Conservation (phyloP, 2,113 vertebrate species). For the Pongo abelii region DNA sequence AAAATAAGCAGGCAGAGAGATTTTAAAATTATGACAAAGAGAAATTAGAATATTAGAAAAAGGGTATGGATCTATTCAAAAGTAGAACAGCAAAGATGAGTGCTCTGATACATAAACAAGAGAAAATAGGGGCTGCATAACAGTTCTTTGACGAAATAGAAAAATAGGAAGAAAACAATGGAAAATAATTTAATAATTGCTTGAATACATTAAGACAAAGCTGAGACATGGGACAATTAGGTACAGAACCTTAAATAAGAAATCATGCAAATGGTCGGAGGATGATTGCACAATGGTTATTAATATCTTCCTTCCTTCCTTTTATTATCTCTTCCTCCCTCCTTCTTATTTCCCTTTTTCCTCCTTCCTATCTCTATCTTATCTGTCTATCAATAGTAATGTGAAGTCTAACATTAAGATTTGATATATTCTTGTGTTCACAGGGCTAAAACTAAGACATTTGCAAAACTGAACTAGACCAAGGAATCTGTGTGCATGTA, state of each 20-base stretch:
- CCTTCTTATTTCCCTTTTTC: not conserved
- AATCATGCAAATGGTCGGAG: not conserved
- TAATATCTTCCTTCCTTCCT: not conserved
- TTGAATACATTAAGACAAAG: not conserved
- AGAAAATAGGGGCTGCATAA: not conserved
- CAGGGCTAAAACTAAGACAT: conserved; percentile 30
- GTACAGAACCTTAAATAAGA: not conserved
- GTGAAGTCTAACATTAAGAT: not conserved
- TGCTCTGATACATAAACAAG: not conserved
- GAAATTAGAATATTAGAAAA: not conserved
- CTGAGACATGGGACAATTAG: not conserved
- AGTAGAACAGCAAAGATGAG: not conserved
- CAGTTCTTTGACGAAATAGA: not conserved
- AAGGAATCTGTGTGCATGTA: conserved; percentile 40
- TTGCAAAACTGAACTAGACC: conserved; percentile 13
- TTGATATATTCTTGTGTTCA: not conserved
- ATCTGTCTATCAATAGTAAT: not conserved
- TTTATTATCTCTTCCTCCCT: not conserved
- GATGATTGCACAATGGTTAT: not conserved
- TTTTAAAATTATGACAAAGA: not conserved
- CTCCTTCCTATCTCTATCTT: not conserved
- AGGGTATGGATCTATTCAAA: not conserved
- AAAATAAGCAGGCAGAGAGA: not conserved
- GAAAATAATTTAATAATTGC: not conserved
- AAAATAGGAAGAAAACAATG: not conserved